These are phyloP conservation scores for Omphaloscelis lunosa DNA, from an alignment of 2,888 invertebrate species.

Conservation along the genomic window DNA sequence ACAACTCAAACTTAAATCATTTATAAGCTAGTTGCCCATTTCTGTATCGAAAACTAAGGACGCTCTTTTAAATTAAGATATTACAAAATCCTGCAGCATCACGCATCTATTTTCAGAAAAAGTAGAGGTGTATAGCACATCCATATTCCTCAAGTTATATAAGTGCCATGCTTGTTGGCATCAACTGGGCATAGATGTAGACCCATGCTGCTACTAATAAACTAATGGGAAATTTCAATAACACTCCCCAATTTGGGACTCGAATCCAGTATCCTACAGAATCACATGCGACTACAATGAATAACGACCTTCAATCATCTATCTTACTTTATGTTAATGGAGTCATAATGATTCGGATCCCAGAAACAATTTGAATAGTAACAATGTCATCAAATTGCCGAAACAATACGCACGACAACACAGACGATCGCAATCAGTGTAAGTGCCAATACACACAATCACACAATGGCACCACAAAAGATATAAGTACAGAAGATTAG, in stretches of 20 bases:
- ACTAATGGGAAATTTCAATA: background rate
- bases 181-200: background rate
- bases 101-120: too few species aligned
- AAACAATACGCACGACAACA: conserved; percentile 29
- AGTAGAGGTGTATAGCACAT: too few species aligned
- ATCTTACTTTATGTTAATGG: background rate
- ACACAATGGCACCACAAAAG: background rate
- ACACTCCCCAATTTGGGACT: rapidly evolving
- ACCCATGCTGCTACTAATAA: background rate
- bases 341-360: background rate
- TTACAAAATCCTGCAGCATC: too few species aligned
- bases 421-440: conserved; percentile 32
- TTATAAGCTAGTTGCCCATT: too few species aligned
- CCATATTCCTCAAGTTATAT: too few species aligned
- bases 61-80: too few species aligned
- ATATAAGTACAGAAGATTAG: background rate
- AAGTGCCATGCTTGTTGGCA: background rate
- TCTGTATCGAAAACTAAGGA: too few species aligned
- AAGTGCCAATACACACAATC: conserved; percentile 26
- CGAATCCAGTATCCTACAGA: background rate
- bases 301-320: background rate
- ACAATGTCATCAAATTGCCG: conserved; percentile 16
- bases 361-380: conserved; percentile 14
- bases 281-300: too few species aligned
- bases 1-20: too few species aligned